A percentile compares a stretch with the other conserved stretches of the same genome.
These are phyloP conservation scores for Osmoderma eremita DNA, from an alignment of 2,888 invertebrate species.

Conservation along the genomic window DNA sequence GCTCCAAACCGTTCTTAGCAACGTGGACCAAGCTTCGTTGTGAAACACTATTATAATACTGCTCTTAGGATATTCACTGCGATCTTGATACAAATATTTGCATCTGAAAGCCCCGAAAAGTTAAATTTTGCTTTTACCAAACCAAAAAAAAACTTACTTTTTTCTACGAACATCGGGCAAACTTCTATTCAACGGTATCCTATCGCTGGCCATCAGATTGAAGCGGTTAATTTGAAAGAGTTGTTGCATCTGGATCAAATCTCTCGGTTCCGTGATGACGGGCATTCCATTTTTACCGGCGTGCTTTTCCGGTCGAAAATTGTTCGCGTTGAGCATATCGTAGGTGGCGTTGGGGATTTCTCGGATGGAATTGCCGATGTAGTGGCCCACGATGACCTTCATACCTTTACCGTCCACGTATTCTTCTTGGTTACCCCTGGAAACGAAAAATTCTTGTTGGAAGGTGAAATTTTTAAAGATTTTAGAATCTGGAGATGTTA, in stretches of 20 bases:
- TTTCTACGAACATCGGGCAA: slow-evolving; percentile 86
- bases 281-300: slow-evolving; percentile 85
- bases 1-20: slow-evolving; percentile 93
- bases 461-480: no score
- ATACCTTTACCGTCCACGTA: slow-evolving; percentile 80
- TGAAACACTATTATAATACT: slow-evolving; percentile 97
- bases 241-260: slow-evolving; percentile 80
- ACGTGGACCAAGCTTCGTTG: slow-evolving; percentile 98
- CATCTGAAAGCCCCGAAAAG: slow-evolving; percentile 66
- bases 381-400: slow-evolving; percentile 88
- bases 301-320: slow-evolving; percentile 77
- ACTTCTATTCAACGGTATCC: slow-evolving; percentile 84
- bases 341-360: slow-evolving; percentile 74
- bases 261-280: slow-evolving; percentile 79
- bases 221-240: slow-evolving; percentile 86
- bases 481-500: no score
- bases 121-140: not conserved
- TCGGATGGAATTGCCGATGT: slow-evolving; percentile 78
- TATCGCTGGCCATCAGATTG: slow-evolving; percentile 88
- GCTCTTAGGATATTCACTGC: slow-evolving; percentile 80
- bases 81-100: slow-evolving; percentile 67
- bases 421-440: slow-evolving; percentile 73
- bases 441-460: no score
- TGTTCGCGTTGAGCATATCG: slow-evolving; percentile 79
- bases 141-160: slow-evolving; percentile 67